Conservation (phyloP, 2,113 vertebrate species). For the Pseudois nayaur region DNA sequence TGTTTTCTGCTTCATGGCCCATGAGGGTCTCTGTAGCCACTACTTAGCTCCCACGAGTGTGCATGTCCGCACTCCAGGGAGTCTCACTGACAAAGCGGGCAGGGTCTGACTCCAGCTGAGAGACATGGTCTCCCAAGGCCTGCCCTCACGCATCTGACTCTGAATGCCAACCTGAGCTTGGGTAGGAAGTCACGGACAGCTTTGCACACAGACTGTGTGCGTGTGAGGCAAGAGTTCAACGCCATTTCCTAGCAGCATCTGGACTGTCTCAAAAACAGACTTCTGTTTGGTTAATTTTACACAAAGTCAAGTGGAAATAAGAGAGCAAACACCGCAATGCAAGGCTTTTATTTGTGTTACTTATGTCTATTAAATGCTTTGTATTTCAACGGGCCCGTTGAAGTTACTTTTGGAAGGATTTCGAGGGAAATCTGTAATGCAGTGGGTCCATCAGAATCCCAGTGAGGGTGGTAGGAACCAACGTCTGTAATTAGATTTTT, state of each 20-base stretch:
- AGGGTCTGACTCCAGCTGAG: fast-evolving
- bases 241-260: too few species aligned
- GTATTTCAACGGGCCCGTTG: fast-evolving
- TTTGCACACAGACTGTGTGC: fast-evolving
- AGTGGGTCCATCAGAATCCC: not conserved
- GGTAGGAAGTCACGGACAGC: fast-evolving
- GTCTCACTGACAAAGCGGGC: fast-evolving
- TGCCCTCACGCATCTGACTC: fast-evolving
- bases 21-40: fast-evolving
- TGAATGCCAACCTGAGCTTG: fast-evolving
- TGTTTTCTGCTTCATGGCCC: fast-evolving
- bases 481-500: not conserved
- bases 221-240: fast-evolving
- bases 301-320: not conserved
- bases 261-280: not conserved
- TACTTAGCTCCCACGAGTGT: fast-evolving
- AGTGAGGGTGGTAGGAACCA: fast-evolving
- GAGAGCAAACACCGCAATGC: fast-evolving
- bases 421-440: not conserved
- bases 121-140: fast-evolving
- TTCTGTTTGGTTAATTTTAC: not conserved
- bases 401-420: not conserved
- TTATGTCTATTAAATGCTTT: fast-evolving
- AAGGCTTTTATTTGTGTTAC: not conserved
- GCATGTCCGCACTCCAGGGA: fast-evolving